A percentile compares a stretch with the other conserved stretches of the same genome.
Evolutionary conservation across 2,888 invertebrate species (phyloP).

Genomic region (Anthophora plumipes): DNA sequence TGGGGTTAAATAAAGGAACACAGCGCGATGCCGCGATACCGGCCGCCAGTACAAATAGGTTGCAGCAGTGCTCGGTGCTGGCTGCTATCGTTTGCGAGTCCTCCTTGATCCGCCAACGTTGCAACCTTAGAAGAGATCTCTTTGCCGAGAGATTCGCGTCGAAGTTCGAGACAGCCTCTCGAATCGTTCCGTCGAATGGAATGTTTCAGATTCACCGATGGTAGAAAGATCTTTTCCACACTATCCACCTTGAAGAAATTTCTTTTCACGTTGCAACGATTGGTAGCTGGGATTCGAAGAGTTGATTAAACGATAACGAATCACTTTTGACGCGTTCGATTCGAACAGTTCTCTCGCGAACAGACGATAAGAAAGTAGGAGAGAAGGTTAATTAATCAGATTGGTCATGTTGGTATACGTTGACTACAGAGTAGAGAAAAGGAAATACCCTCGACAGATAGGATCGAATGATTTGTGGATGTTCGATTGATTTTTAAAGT

Average conservation of each 20-base stretch:
- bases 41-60: constrained; percentile 79
- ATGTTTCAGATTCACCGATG: background rate
- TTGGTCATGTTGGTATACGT: too few relatives aligned
- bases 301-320: too few relatives aligned
- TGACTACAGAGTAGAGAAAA: too few relatives aligned
- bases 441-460: too few relatives aligned
- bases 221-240: background rate
- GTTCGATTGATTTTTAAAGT: too few relatives aligned
- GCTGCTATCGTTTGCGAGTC: constrained; percentile 75
- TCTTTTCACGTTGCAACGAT: too few relatives aligned
- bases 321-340: too few relatives aligned
- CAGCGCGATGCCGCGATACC: constrained; percentile 80
- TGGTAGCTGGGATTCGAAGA: background rate
- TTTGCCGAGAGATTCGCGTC: constrained; percentile 17
- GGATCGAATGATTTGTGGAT: too few relatives aligned
- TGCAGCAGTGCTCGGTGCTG: constrained; percentile 69
- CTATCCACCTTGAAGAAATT: background rate
- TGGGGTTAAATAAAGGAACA: constrained; percentile 82
- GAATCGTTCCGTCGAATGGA: background rate
- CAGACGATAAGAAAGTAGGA: too few relatives aligned
- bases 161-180: constrained; percentile 9
- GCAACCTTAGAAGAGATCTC: constrained; percentile 68
- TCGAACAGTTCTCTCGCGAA: too few relatives aligned
- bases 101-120: constrained; percentile 70
- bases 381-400: too few relatives aligned